phyloP scores from a whole-genome alignment of 1,140 invertebrate species.

The Aphis craccivora region DNA sequence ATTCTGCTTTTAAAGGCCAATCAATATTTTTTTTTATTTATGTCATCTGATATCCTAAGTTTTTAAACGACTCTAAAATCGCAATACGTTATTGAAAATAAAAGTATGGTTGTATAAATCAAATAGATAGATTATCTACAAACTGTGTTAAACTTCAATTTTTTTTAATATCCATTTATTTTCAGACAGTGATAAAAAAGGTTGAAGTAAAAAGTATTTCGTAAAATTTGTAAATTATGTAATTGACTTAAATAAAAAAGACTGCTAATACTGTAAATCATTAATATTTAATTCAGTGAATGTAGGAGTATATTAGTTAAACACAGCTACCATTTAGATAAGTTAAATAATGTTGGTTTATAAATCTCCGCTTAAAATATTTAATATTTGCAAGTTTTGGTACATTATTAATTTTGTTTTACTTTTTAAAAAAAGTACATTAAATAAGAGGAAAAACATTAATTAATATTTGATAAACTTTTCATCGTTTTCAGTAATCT shows the following conservation, averaged over 20 bases:
- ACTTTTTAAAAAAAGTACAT: neutral
- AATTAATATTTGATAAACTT: neutral
- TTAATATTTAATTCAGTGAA: neutral
- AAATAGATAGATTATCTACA: neutral
- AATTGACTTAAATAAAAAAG: neutral
- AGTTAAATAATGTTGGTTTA: neutral
- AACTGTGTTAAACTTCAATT: neutral
- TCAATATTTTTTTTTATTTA: neutral
- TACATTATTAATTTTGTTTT: neutral
- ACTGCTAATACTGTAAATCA: neutral
- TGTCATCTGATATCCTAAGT: neutral
- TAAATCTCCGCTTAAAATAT: neutral
- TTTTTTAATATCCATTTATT: neutral
- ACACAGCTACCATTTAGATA: neutral
- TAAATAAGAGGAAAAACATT: neutral
- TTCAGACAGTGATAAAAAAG: slow-evolving; percentile 5
- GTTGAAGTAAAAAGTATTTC: neutral
- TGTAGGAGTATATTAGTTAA: neutral
- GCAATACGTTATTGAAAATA: neutral
- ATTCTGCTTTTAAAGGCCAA: neutral
- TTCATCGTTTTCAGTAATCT: neutral
- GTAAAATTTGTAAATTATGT: neutral
- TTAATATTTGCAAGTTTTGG: neutral
- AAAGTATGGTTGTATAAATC: neutral
- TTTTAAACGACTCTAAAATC: neutral